phyloP scores from a whole-genome alignment of 1,140 invertebrate genomes.

The Brachionus rubens region DNA sequence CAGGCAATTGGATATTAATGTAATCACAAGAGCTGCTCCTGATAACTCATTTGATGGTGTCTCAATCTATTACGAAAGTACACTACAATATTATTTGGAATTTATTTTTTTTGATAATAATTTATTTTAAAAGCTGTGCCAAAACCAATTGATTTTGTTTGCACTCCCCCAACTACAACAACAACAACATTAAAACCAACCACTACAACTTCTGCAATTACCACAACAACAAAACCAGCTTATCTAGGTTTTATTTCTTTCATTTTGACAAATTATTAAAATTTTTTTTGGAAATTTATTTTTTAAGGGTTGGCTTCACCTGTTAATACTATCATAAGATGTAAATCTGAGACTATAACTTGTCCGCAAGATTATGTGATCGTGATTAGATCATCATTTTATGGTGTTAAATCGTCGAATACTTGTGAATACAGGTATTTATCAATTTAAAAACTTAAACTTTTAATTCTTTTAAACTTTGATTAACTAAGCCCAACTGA shows the following conservation, averaged over 20 bases:
- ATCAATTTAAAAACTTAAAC: not conserved
- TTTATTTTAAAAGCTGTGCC: not conserved
- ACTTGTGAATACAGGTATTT: constrained; percentile 10
- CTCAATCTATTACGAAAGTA: constrained; percentile 43
- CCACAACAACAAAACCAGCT: not conserved
- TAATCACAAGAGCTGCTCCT: not conserved
- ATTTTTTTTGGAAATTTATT: not conserved
- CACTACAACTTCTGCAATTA: not conserved
- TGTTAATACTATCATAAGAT: not conserved
- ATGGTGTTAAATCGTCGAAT: not conserved
- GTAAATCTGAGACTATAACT: not conserved
- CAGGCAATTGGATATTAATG: constrained; percentile 1
- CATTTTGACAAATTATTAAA: not conserved
- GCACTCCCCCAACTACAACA: constrained; percentile 4
- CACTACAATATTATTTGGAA: no score
- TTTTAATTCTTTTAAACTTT: not conserved
- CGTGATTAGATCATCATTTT: not conserved
- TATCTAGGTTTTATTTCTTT: not conserved
- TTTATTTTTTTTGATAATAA: not conserved
- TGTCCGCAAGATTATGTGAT: constrained; percentile 41
- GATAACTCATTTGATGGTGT: constrained; percentile 25
- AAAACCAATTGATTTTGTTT: constrained; percentile 28
- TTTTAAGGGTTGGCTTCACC: constrained; percentile 35
- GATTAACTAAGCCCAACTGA: constrained; percentile 23
- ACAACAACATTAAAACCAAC: not conserved